Evolutionary conservation across 2,113 vertebrate species (phyloP).

Genomic region (Tenrec ecaudatus): DNA sequence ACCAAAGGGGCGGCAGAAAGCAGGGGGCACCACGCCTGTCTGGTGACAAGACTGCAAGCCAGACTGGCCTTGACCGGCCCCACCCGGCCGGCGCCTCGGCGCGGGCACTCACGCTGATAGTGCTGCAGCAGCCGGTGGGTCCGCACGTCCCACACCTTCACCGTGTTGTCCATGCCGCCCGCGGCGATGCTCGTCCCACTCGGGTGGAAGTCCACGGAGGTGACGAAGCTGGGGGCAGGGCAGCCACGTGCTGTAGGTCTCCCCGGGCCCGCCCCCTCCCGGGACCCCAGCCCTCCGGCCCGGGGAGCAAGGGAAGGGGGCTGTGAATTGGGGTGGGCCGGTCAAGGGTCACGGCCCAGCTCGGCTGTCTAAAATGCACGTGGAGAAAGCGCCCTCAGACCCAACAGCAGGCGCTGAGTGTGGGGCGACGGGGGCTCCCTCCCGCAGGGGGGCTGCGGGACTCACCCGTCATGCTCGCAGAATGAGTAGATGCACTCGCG

Average conservation of each 20-base stretch:
- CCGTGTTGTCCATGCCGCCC: slow-evolving; percentile 93
- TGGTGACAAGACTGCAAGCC: background rate
- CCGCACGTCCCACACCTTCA: slow-evolving; percentile 97
- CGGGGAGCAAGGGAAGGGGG: background rate
- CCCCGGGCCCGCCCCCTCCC: background rate
- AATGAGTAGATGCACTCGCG: slow-evolving; percentile 96
- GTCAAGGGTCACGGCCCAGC: background rate
- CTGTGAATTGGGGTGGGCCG: background rate
- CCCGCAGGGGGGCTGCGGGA: background rate
- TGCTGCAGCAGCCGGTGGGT: slow-evolving; percentile 96
- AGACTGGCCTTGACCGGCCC: background rate
- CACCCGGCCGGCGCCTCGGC: background rate
- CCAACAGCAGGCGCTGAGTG: background rate
- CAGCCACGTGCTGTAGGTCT: accelerated
- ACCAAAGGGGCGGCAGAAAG: background rate
- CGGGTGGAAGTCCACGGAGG: slow-evolving; percentile 95
- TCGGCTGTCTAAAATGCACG: background rate
- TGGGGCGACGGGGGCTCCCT: background rate
- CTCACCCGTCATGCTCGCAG: slow-evolving; percentile 95
- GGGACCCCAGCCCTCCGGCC: background rate
- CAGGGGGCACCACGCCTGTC: background rate
- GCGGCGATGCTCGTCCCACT: slow-evolving; percentile 94
- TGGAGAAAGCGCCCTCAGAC: background rate
- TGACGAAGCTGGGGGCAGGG: slow-evolving; percentile 90
- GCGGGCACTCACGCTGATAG: slow-evolving; percentile 91